Evolutionary conservation across 2,797 vertebrate genomes (phyloP), one percentile per base, ranked within the genome.

Genomic region (Crocodylus rhombifer): DNA sequence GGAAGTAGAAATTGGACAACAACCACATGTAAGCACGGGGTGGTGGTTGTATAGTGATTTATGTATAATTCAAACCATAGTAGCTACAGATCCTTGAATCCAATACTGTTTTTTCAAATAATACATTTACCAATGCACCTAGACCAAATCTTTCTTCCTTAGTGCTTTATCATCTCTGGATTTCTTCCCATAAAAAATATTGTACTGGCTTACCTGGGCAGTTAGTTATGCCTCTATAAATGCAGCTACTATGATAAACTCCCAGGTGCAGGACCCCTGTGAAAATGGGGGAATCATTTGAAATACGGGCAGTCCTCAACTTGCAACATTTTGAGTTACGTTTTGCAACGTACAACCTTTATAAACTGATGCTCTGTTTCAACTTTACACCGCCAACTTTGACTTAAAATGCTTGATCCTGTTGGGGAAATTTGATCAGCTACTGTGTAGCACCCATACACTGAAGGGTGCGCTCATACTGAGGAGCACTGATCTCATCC

Each of bases 161-260:
- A 58, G 12, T n/a, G 8, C 1, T 14, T 17, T 1, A 64, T 21
- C 42, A 25, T 36, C 5, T 4, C 7, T 62, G 26, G 13, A 25
- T 1, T 51, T 33, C 9, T 1, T 15, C 56, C 7, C n/a, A 2
- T 11, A 2, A 17, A 16, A 71, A 77, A 13, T 2, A 6, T n/a
- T 4, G 2, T 8, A 7, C 13, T 64, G 13, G 23, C 33, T 60
- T 6, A 67, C 61, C 65, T 5, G 60, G 7, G 1, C 56, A 5
- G 2, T 0, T 2, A 28, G 14, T 36, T 36, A 57, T 8, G 20
- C 36, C 4, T 0, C 0, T 3, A 64, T 14, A 26, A 42, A 5
- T 1, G 16, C 16, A 1, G 64, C 56, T 4, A 21, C 2, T 4
- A 13, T 16, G n/a, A 12, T 58, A 9, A 25, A 64, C 2, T 4